These are phyloP conservation scores for Chroicocephalus ridibundus DNA, from an alignment of 2,113 vertebrate species.

Conservation along the genomic window DNA sequence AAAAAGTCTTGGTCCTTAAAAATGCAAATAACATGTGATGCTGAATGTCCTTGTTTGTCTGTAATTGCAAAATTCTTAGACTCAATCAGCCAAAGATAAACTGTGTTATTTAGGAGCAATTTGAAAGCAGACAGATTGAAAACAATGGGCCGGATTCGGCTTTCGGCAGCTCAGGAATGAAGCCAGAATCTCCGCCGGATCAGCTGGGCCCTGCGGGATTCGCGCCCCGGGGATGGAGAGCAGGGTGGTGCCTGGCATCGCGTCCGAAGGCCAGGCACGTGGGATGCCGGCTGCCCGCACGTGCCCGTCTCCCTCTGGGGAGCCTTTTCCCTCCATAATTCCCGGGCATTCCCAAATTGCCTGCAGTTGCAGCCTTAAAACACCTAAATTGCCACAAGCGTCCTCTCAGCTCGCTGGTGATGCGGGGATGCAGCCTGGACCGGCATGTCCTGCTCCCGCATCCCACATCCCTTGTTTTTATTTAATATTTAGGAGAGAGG, in stretches of 20 bases:
- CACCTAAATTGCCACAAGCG: neutral
- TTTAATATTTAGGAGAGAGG: neutral
- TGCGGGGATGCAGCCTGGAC: neutral
- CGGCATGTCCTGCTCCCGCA: neutral
- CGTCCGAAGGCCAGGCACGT: accelerated
- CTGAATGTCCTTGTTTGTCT: slow-evolving; percentile 56
- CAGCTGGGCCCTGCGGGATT: neutral
- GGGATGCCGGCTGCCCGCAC: neutral
- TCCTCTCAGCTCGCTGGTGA: neutral
- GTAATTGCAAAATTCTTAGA: slow-evolving; percentile 63
- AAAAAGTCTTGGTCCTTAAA: slow-evolving; percentile 37
- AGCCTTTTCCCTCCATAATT: neutral
- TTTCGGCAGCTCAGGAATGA: neutral
- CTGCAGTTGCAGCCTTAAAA: neutral
- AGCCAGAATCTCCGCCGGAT: neutral
- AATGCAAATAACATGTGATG: slow-evolving; percentile 52
- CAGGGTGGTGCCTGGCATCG: accelerated
- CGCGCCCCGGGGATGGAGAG: accelerated
- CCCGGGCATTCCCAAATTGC: neutral
- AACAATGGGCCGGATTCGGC: slow-evolving; percentile 38
- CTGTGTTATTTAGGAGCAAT: slow-evolving; percentile 63
- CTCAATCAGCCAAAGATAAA: slow-evolving; percentile 68
- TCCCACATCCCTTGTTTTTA: neutral
- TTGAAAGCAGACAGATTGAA: slow-evolving; percentile 56
- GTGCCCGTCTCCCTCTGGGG: neutral